Conservation (phyloP, 2,113 vertebrate genomes). For the Brienomyrus brachyistius region DNA sequence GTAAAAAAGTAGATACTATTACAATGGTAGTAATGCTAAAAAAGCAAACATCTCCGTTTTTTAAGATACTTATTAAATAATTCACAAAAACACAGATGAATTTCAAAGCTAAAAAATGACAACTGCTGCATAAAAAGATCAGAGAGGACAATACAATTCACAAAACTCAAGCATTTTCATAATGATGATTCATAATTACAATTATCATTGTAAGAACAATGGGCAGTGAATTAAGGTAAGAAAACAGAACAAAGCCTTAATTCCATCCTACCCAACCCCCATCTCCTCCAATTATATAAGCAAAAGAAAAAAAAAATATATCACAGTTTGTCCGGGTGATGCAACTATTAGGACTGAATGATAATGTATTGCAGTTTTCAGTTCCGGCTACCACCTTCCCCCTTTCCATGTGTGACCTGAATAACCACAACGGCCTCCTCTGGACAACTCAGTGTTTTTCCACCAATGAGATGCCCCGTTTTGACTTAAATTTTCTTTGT, state of each 20-base stretch:
- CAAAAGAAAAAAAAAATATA: conserved; percentile 21
- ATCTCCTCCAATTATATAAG: conserved; percentile 5
- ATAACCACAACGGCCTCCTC: neutral
- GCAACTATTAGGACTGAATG: conserved; percentile 33
- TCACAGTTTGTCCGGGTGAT: conserved; percentile 47
- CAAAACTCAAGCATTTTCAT: conserved; percentile 33
- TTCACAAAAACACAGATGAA: conserved; percentile 39
- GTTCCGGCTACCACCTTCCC: neutral
- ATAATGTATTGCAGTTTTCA: conserved; percentile 15
- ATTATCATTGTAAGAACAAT: conserved; percentile 26
- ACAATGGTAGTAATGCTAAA: conserved; percentile 32
- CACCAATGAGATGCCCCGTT: neutral
- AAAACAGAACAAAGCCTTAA: conserved; percentile 50
- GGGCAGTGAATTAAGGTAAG: conserved; percentile 45
- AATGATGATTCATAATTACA: conserved; percentile 28
- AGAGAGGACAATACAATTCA: conserved; percentile 36
- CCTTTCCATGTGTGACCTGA: neutral
- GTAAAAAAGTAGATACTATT: conserved; percentile 39
- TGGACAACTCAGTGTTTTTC: neutral
- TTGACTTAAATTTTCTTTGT: neutral
- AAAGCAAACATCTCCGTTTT: conserved; percentile 26
- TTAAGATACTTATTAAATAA: conserved; percentile 39
- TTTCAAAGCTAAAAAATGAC: conserved; percentile 35
- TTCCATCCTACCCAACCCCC: conserved; percentile 1
- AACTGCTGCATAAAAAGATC: conserved; percentile 29